A percentile compares a stretch with the other conserved stretches of the same genome.
phyloP scores from a whole-genome alignment of 2,113 vertebrate species.

The Astatoreochromis straeleni region DNA sequence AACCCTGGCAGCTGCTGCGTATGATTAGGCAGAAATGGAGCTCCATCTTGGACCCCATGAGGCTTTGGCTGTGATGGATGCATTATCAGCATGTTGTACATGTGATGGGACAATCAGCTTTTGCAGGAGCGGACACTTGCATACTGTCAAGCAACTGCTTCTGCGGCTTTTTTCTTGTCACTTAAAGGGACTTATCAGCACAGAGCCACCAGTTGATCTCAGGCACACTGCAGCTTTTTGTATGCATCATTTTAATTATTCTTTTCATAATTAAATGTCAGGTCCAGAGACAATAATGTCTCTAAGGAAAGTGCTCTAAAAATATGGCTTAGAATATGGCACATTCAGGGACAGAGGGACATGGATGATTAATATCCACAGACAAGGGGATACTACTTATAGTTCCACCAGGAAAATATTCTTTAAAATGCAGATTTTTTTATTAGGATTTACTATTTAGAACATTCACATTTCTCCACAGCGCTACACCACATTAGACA shows the following conservation, averaged over 20 bases:
- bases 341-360: background rate
- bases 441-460: background rate
- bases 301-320: background rate
- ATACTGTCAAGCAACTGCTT: background rate
- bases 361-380: background rate
- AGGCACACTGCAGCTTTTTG: background rate
- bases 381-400: background rate
- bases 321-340: background rate
- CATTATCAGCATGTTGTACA: slow-evolving; percentile 17
- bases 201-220: slow-evolving; percentile 34
- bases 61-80: slow-evolving; percentile 17
- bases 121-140: background rate
- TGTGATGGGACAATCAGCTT: slow-evolving; percentile 8
- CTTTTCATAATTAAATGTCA: slow-evolving; percentile 46
- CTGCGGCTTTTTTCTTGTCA: background rate
- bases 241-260: slow-evolving; percentile 23
- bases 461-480: background rate
- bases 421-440: background rate
- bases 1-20: slow-evolving; percentile 17
- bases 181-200: slow-evolving; percentile 36
- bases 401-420: background rate
- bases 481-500: background rate
- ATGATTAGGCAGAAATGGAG: slow-evolving; percentile 3
- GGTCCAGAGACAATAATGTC: slow-evolving; percentile 11
- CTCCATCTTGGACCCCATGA: background rate